These are phyloP conservation scores for Sminthopsis crassicaudata DNA, from an alignment of 2,113 vertebrate species.

Conservation along the genomic window DNA sequence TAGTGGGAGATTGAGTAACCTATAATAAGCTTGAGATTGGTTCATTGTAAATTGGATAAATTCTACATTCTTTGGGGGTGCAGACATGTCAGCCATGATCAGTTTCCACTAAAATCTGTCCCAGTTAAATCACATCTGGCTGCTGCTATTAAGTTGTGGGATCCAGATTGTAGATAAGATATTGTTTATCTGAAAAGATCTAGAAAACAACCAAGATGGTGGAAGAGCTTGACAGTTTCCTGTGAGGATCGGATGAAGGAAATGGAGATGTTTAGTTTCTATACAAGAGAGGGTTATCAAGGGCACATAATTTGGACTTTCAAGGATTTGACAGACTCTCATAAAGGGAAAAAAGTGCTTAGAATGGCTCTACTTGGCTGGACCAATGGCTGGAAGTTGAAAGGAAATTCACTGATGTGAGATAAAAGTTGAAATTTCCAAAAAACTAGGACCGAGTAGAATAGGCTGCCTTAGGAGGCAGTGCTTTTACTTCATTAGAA, in stretches of 20 bases:
- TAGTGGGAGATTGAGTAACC: accelerated
- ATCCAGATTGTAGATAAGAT: not conserved
- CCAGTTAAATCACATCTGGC: not conserved
- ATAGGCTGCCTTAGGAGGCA: not conserved
- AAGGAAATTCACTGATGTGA: not conserved
- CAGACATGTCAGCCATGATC: not conserved
- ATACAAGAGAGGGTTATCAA: not conserved
- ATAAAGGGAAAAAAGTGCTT: not conserved
- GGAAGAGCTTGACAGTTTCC: not conserved
- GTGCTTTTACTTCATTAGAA: not conserved
- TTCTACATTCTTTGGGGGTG: not conserved
- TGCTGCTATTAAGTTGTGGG: not conserved
- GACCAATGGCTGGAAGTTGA: not conserved
- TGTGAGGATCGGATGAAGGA: not conserved
- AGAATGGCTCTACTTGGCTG: not conserved
- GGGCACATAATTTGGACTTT: not conserved
- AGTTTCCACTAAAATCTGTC: not conserved
- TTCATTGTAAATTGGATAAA: not conserved
- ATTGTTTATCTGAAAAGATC: not conserved
- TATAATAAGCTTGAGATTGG: not conserved
- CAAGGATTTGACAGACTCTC: not conserved
- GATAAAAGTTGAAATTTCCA: not conserved
- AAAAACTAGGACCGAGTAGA: not conserved
- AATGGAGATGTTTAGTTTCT: not conserved
- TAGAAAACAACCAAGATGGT: not conserved